Evolutionary conservation across 2,888 invertebrate genomes (phyloP), one percentile per base, ranked within the genome.

Genomic region (Zele albiditarsus): DNA sequence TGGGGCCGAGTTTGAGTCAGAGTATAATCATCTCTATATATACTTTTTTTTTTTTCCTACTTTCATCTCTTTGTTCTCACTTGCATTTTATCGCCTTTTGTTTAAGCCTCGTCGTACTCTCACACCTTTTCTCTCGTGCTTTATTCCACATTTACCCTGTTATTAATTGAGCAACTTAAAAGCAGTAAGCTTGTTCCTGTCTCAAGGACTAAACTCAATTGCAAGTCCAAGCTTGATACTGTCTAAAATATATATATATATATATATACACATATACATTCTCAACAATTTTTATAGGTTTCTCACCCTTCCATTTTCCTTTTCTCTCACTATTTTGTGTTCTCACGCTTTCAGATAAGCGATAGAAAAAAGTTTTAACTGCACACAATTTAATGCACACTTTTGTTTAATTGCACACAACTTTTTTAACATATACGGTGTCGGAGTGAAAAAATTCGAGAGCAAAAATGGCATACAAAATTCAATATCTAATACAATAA

Each of bases 141-240:
- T 49, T n/a, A 70, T 70, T 74, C 65, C 16, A 65, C 53, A 70
- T 67, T 70, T 57, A 42, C 65, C 57, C 42, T 20, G 25, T 63
- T 46, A 74, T 74, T 62, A 69, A 74, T 63, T 62, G 68, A 33
- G 20, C 46, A 60, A 73, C 57, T 74, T 68, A 25, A 74, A 74
- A 63, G 69, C 63, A 16, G 53, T 65, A 42, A 57, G 69, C 57
- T 28, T 63, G 20, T 14, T 20, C 23, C 33, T 60, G 27, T 65
- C 63, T 42, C 38, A 12, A 65, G 60, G 25, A 57, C 31, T 46
- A 70, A 65, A 74, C 74, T 65, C 65, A 70, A 70, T 74, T 70
- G 62, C 28, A 62, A 69, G 53, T 49, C 33, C 20, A 14, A 42
- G 46, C 42, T n/a, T 57, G 42, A 53, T 38, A 66, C 12, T 28